These are phyloP conservation scores for Acanthosepion esculentum DNA, from an alignment of 2,888 invertebrate genomes.

Conservation along the genomic window DNA sequence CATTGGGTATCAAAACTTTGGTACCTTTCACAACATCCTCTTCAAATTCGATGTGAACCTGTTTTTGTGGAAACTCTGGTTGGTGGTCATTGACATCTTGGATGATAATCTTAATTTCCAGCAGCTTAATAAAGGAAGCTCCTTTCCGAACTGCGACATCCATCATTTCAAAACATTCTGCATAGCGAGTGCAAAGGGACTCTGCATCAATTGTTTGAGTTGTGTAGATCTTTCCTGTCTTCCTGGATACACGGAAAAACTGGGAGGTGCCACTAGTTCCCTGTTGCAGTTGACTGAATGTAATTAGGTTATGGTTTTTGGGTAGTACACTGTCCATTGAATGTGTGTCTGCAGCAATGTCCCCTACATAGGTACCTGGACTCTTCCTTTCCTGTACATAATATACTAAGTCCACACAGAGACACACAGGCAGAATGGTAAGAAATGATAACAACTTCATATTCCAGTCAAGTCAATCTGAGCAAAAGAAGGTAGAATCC, in stretches of 20 bases:
- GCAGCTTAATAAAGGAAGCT: not conserved
- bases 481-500: not conserved
- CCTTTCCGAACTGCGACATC: not conserved
- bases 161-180: not conserved
- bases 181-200: not conserved
- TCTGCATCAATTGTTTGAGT: not conserved
- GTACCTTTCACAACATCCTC: slow-evolving; percentile 11
- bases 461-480: not conserved
- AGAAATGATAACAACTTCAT: not conserved
- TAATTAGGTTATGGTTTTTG: not conserved
- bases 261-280: not conserved
- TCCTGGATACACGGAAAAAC: not conserved
- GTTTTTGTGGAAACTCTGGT: not conserved
- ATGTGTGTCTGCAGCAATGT: not conserved
- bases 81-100: not conserved
- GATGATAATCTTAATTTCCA: not conserved
- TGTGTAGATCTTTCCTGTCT: not conserved
- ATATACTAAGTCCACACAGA: not conserved
- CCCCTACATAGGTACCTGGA: not conserved
- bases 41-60: not conserved
- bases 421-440: not conserved
- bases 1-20: not conserved
- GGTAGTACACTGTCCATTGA: not conserved
- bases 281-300: not conserved
- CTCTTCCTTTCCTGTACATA: not conserved